Conservation (phyloP, 2,113 vertebrate genomes). For the Mustela nigripes region DNA sequence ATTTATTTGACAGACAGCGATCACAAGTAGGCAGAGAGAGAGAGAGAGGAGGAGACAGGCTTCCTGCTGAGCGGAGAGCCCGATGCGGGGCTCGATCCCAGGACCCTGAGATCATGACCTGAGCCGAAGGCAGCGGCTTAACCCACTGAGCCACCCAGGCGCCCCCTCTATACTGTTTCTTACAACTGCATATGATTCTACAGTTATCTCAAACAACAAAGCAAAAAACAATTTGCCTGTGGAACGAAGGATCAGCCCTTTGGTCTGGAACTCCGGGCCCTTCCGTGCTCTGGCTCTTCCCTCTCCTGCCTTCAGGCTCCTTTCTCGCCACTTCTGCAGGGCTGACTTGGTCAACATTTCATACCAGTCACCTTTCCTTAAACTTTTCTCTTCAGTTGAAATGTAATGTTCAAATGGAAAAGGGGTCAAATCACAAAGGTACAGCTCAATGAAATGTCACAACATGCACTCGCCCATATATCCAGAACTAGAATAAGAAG, state of each 20-base stretch:
- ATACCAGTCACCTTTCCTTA: background rate
- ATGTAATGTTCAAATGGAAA: background rate
- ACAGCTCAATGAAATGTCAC: background rate
- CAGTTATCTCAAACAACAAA: background rate
- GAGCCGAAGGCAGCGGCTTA: too few relatives aligned
- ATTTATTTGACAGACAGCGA: too few relatives aligned
- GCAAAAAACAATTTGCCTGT: background rate
- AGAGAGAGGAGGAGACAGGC: too few relatives aligned
- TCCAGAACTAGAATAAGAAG: background rate
- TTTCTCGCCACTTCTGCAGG: background rate
- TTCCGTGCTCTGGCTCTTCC: background rate
- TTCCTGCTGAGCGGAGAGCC: too few relatives aligned
- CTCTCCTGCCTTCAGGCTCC: background rate
- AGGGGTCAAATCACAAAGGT: background rate
- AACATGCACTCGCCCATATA: background rate
- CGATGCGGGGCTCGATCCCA: too few relatives aligned
- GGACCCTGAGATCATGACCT: too few relatives aligned
- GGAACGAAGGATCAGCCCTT: background rate
- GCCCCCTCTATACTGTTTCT: background rate
- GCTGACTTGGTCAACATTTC: background rate
- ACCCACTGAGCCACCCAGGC: too few relatives aligned
- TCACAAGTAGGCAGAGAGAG: too few relatives aligned
- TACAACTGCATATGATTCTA: background rate
- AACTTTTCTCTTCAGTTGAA: background rate
- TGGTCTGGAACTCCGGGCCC: background rate